Evolutionary conservation across 2,888 invertebrate species (phyloP).

Genomic region (Tetragonisca angustula): DNA sequence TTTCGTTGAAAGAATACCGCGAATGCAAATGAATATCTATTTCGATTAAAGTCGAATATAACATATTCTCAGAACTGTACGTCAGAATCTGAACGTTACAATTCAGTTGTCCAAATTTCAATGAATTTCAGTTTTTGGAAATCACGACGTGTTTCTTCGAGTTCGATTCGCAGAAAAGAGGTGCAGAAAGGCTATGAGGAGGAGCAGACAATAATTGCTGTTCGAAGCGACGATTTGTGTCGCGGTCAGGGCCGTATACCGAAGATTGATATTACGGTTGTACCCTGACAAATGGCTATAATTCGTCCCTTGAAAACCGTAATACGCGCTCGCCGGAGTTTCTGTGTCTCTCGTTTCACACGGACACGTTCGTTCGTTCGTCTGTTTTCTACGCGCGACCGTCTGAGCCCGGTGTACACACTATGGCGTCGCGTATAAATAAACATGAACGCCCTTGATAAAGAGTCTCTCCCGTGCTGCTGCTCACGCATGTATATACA

Average conservation of each 20-base stretch:
- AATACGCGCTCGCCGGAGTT: constrained; percentile 67
- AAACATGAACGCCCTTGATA: constrained; percentile 57
- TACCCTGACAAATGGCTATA: constrained; percentile 71
- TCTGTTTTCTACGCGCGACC: background rate
- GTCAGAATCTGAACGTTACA: too few relatives aligned
- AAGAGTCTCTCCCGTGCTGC: constrained; percentile 63
- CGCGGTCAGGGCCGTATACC: constrained; percentile 56
- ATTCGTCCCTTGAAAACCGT: constrained; percentile 75
- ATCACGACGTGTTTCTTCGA: too few relatives aligned
- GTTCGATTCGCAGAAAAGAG: background rate
- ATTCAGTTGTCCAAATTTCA: too few relatives aligned
- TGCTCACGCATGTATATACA: constrained; percentile 44
- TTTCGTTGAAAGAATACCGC: too few relatives aligned
- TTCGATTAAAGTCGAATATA: too few relatives aligned
- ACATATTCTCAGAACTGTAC: too few relatives aligned
- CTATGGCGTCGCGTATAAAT: constrained; percentile 27
- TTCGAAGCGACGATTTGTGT: constrained; percentile 68
- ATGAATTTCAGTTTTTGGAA: too few relatives aligned
- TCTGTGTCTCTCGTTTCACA: constrained; percentile 3
- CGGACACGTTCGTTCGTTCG: background rate
- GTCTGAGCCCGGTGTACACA: background rate
- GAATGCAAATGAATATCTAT: too few relatives aligned
- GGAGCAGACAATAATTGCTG: constrained; percentile 59
- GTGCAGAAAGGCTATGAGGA: too few relatives aligned
- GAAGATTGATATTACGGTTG: constrained; percentile 71